A percentile compares a stretch with the other conserved stretches of the same genome.
Evolutionary conservation across 1,140 invertebrate species (phyloP).

Genomic region (Tetragnatha versicolor): DNA sequence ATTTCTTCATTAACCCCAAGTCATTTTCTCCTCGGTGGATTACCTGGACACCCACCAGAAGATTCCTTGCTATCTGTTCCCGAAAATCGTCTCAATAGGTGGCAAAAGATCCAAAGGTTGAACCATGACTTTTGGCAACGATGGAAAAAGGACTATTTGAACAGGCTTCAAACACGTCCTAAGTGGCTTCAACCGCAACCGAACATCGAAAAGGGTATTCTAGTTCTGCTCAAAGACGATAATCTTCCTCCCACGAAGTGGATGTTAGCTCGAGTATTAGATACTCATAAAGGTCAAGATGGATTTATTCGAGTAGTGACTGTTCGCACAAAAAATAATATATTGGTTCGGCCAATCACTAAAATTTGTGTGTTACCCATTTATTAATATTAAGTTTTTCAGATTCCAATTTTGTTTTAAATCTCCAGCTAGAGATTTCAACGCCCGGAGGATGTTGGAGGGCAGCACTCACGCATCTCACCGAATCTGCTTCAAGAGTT

Average conservation of each 20-base stretch:
- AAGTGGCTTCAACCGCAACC: background rate
- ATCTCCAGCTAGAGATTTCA: too few relatives aligned
- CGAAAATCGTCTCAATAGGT: background rate
- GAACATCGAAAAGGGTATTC: conserved; percentile 10
- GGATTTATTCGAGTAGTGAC: background rate
- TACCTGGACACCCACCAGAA: background rate
- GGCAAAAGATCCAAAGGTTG: conserved; percentile 8
- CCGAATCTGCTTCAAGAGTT: too few relatives aligned
- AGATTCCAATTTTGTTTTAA: too few relatives aligned
- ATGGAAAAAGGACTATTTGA: conserved; percentile 42
- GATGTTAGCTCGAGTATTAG: background rate
- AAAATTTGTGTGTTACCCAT: too few relatives aligned
- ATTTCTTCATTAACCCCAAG: conserved; percentile 59
- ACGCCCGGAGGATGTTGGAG: too few relatives aligned
- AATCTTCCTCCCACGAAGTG: background rate
- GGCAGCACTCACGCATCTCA: too few relatives aligned
- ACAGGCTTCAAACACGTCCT: conserved; percentile 14
- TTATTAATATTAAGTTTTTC: too few relatives aligned
- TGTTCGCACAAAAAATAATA: too few relatives aligned
- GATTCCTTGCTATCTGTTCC: background rate
- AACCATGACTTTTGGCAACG: conserved; percentile 31
- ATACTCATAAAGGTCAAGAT: background rate
- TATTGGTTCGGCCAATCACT: too few relatives aligned
- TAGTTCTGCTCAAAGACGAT: conserved; percentile 3
- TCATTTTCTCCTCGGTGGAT: conserved; percentile 53